These are phyloP conservation scores for Phymorhynchus buccinoides DNA, from an alignment of 1,140 invertebrate species.

Conservation along the genomic window DNA sequence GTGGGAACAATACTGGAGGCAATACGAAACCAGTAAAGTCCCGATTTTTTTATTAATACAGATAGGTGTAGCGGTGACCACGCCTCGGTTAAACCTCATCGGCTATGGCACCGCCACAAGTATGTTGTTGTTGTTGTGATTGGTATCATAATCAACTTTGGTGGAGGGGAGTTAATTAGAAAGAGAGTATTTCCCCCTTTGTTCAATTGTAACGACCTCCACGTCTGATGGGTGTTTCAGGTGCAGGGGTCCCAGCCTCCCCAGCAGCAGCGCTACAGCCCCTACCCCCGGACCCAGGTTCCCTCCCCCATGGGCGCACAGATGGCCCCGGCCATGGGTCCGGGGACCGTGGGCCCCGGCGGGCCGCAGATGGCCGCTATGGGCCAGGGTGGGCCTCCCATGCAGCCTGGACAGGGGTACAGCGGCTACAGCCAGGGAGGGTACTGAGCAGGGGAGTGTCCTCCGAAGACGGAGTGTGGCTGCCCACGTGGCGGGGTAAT, in stretches of 20 bases:
- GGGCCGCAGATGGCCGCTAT: constrained; percentile 48
- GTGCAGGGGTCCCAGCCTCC: constrained; percentile 2
- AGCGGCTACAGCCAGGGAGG: constrained; percentile 30
- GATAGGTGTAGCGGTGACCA: too few relatives aligned
- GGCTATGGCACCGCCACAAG: too few relatives aligned
- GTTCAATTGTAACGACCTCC: too few relatives aligned
- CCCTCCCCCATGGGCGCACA: constrained; percentile 26
- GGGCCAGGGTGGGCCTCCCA: constrained; percentile 30
- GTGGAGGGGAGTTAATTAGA: too few relatives aligned
- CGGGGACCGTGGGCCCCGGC: constrained; percentile 42
- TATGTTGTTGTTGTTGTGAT: too few relatives aligned
- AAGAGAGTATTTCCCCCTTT: too few relatives aligned
- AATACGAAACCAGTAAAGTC: too few relatives aligned
- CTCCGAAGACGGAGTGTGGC: not conserved
- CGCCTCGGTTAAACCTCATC: too few relatives aligned
- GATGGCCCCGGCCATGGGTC: constrained; percentile 43
- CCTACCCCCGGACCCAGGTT: constrained; percentile 39
- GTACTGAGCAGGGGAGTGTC: constrained; percentile 12
- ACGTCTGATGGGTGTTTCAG: not conserved
- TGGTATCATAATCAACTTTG: too few relatives aligned
- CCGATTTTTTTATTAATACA: too few relatives aligned
- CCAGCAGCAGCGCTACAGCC: constrained; percentile 37
- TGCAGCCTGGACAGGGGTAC: constrained; percentile 45
- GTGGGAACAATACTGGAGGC: too few relatives aligned
- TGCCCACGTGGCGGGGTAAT: too few relatives aligned